phyloP scores from a whole-genome alignment of 2,888 invertebrate species.

The Epinotia ramella region DNA sequence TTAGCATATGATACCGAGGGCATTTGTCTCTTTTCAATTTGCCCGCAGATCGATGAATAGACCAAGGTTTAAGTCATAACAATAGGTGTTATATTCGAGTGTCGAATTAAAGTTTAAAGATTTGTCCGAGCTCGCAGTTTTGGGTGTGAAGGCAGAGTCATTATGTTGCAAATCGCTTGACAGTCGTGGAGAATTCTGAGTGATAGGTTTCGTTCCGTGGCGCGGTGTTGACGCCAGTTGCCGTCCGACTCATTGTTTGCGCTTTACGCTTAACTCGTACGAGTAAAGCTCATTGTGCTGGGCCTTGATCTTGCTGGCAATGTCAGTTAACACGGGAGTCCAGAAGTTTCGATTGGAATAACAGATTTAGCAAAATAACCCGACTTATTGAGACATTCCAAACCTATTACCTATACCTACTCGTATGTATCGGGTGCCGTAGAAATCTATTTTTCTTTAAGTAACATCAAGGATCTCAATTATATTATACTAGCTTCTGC shows the following conservation, averaged over 20 bases:
- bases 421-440: too few relatives aligned
- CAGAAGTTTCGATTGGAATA: slow-evolving; percentile 12
- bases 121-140: slow-evolving; percentile 18
- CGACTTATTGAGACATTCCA: too few relatives aligned
- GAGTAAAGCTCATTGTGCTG: slow-evolving; percentile 44
- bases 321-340: slow-evolving; percentile 18
- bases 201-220: slow-evolving; percentile 74
- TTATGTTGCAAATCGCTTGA: slow-evolving; percentile 75
- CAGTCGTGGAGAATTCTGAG: slow-evolving; percentile 77
- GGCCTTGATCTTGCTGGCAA: slow-evolving; percentile 47
- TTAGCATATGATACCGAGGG: not conserved
- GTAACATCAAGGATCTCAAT: too few relatives aligned
- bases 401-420: too few relatives aligned
- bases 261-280: slow-evolving; percentile 48
- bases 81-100: slow-evolving; percentile 14
- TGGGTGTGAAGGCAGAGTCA: slow-evolving; percentile 51
- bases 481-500: too few relatives aligned
- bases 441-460: too few relatives aligned
- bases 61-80: not conserved
- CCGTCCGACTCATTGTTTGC: slow-evolving; percentile 58
- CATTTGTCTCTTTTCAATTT: not conserved
- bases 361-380: not conserved
- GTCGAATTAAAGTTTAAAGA: slow-evolving; percentile 5
- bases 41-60: not conserved
- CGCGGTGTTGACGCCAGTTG: slow-evolving; percentile 61